Base-by-base conservation (phyloP, 2,113 vertebrate species). In the Galeopterus variegatus region DNA sequence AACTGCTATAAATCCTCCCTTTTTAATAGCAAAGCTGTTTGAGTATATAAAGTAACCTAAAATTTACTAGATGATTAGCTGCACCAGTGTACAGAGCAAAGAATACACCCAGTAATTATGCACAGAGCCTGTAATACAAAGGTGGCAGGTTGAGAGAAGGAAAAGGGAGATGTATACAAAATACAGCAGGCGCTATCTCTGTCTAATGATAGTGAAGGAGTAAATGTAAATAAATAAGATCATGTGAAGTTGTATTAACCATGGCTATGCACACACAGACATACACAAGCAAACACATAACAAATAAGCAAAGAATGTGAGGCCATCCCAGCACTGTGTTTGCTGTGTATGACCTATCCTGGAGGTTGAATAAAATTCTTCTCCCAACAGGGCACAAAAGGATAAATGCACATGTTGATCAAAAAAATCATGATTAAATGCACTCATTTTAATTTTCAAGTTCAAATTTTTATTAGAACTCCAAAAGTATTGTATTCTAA, bases 381-480 rank as follows among this genome's bases (percentile, higher is more conserved):
- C 18, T 86, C 48, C 58, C 33, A 82, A 48, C 23, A 79, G 15
- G 17, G 5, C 4, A 83, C 28, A 80, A 31, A 13, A 91, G 8
- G 21, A 82, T 41, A 77, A 80, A 92, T 31, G 1, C 4, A 52
- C 33, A 70, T 45, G 54, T 65, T 21, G 23, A 80, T 65, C 64
- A 79, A 36, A 92, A 92, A 96, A 89, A 31, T 24, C 31, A 45
- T 58, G n/a, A 95, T 67, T 90, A 86, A 94, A 50, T 11, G 24
- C 5, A 76, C 3, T 77, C 2, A 67, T 89, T 97, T 96, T 87
- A 56, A 89, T 93, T 95, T 97, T 91, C 58, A 94, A 89, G 67
- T 31, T 92, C 1, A 82, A 70, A 85, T 50, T 86, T 80, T 72
- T 69, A 93, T 93, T 93, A 76, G 21, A 48, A 36, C 28, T 73